Conservation (phyloP, 1,140 invertebrate species). For the Samia ricini region DNA sequence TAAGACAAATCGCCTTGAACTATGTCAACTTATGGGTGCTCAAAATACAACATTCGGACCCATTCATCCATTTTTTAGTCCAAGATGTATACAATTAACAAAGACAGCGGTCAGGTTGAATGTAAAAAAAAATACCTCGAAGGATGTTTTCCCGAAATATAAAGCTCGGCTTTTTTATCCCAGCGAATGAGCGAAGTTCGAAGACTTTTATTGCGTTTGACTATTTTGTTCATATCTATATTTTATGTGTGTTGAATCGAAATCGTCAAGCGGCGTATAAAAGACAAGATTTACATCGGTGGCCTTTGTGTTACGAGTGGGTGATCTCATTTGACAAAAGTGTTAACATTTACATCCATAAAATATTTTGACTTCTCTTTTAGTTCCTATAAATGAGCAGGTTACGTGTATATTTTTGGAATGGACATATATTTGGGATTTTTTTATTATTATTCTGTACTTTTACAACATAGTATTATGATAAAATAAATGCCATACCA, state of each 20-base stretch:
- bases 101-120: constrained; percentile 64
- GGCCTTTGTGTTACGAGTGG: constrained; percentile 55
- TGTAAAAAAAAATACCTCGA: constrained; percentile 46
- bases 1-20: constrained; percentile 66
- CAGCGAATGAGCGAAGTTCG: constrained; percentile 33
- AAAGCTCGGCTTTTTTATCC: constrained; percentile 36
- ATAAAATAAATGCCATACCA: not conserved
- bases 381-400: constrained; percentile 45
- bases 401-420: constrained; percentile 31
- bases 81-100: constrained; percentile 51
- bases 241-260: constrained; percentile 53
- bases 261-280: constrained; percentile 47
- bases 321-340: constrained; percentile 69
- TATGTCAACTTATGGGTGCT: constrained; percentile 63
- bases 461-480: not conserved
- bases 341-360: constrained; percentile 71
- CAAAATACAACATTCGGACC: constrained; percentile 40
- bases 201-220: constrained; percentile 61
- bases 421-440: constrained; percentile 13
- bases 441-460: constrained; percentile 8
- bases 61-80: constrained; percentile 64
- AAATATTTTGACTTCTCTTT: constrained; percentile 76
- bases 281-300: constrained; percentile 66
- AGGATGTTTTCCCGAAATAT: constrained; percentile 44
- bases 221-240: constrained; percentile 65